Conservation (phyloP, 2,113 vertebrate genomes). For the Tupaia tana region DNA sequence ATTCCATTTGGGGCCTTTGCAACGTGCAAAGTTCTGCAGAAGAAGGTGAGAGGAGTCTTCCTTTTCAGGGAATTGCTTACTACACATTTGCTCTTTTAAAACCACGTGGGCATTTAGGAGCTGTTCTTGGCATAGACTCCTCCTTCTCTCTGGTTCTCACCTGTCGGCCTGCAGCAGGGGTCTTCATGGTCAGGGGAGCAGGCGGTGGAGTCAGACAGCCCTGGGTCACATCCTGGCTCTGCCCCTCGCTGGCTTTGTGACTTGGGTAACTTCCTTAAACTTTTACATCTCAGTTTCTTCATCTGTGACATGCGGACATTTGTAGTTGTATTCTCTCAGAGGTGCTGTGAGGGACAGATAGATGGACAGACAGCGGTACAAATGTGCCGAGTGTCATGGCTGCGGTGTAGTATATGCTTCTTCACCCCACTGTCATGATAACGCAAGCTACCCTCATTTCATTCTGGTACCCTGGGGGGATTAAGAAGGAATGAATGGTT, state of each 20-base stretch:
- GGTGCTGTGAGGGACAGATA: not conserved
- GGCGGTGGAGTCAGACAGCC: not conserved
- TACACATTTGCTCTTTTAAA: not conserved
- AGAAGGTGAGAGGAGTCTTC: constrained; percentile 90
- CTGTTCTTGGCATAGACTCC: not conserved
- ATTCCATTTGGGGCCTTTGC: constrained; percentile 93
- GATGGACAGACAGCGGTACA: too few species aligned
- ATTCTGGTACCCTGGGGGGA: not conserved
- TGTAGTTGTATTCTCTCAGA: not conserved
- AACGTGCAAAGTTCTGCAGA: constrained; percentile 96
- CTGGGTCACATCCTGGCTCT: not conserved
- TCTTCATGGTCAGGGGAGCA: not conserved
- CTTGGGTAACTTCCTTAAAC: constrained; percentile 27
- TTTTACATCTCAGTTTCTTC: not conserved
- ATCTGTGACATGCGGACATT: not conserved
- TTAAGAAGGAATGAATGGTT: not conserved
- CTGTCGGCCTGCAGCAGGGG: not conserved
- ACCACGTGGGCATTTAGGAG: not conserved
- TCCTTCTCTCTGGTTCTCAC: not conserved
- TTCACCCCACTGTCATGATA: not conserved
- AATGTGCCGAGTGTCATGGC: not conserved
- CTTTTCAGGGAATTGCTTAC: not conserved
- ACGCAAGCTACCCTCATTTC: not conserved
- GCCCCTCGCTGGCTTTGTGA: not conserved
- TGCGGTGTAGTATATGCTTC: not conserved